Base-by-base conservation (phyloP, 2,797 vertebrate species). In the Intellagama lesueurii region DNA sequence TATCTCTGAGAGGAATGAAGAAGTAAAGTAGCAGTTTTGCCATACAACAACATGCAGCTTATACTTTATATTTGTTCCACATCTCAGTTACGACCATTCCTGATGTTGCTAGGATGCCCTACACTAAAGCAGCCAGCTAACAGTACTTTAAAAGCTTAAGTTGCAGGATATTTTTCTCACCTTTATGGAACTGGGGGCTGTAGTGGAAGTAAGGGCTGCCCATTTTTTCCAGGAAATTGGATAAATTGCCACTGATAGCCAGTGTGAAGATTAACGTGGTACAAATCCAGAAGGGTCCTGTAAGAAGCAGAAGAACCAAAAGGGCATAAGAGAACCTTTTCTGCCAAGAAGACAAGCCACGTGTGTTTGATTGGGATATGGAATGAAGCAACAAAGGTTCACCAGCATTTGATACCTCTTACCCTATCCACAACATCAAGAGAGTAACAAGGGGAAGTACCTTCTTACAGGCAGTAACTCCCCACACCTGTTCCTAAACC, bases 201-300 rank as follows among this genome's bases (percentile, higher is more conserved):
- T 98, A 98, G 93, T 97, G 97, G 91, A 96, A 97, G 6, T 91
- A 60, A 0, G 97, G 84, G 85, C 96, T 86, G 5, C 96, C 96
- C 92, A 84, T 91, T 78, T 97, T 44, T 75, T 91, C 95, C 79
- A 98, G 94, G 93, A 98, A 97, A 14, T 94, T 96, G n/a, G 97
- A 97, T 93, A 98, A 89, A 91, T 98, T 98, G 76, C 98, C 97
- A 7, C 97, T 98, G 91, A 98, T 94, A 0, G 97, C 97, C 69
- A 99, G 93, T 0, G 98, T 97, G 72, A 98, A 98, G 79, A 98
- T 98, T 91, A 99, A 95, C 0, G 98, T 98, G 89, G 98, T 97
- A 14, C 98, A 98, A 90, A 98, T 98, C 98, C 98, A 98, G 94
- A 98, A 98, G 0, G 98, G 98, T 14, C 98, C 98, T 99, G 86